These are phyloP conservation scores for Caenorhabditis tropicalis DNA, from an alignment of 1,140 invertebrate genomes.

Conservation along the genomic window DNA sequence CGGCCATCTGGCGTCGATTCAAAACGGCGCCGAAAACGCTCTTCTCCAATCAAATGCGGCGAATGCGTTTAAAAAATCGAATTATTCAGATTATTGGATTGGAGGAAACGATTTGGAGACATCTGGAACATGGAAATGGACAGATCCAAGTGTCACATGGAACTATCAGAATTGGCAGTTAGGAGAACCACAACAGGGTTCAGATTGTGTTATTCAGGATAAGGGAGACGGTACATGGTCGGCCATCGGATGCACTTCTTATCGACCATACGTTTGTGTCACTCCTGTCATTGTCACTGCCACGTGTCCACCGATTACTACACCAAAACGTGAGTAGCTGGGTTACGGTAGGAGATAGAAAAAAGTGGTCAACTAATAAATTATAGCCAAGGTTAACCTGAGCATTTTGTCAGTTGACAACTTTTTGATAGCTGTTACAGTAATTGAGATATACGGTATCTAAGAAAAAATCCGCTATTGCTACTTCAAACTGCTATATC, in stretches of 20 bases:
- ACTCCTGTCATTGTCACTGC: conserved; percentile 6
- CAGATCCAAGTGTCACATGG: neutral
- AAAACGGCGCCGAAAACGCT: conserved; percentile 8
- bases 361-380: no score
- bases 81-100: conserved; percentile 33
- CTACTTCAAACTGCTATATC: no score
- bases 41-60: neutral
- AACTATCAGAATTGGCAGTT: conserved; percentile 39
- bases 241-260: conserved; percentile 10
- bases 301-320: conserved; percentile 50
- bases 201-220: conserved; percentile 33
- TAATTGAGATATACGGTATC: no score
- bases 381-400: no score
- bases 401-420: no score
- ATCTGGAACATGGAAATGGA: conserved; percentile 47
- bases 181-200: conserved; percentile 25
- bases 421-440: no score
- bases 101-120: conserved; percentile 47
- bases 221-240: conserved; percentile 40
- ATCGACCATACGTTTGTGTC: conserved; percentile 46
- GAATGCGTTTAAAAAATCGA: conserved; percentile 10
- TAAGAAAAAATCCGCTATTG: neutral
- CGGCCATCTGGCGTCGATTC: neutral
- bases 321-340: neutral
- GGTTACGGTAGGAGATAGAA: neutral